Conservation (phyloP, 2,113 vertebrate genomes). For the Psophia crepitans region DNA sequence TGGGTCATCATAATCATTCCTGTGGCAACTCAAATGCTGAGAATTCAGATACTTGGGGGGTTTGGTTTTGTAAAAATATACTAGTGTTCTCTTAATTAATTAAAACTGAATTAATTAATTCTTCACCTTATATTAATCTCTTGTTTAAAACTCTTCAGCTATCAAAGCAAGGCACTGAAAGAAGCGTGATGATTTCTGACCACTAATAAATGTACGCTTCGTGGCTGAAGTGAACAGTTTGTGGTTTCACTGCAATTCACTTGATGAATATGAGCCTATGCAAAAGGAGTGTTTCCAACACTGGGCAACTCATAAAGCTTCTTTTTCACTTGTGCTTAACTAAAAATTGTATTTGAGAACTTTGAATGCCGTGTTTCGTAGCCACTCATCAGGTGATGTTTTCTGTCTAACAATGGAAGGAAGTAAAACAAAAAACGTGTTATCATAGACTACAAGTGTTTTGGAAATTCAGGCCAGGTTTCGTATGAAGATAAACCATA, state of each 20-base stretch:
- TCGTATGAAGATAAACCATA: slow-evolving; percentile 19
- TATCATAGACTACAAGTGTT: slow-evolving; percentile 18
- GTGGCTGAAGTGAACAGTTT: neutral
- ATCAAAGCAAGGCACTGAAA: neutral
- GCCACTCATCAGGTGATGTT: neutral
- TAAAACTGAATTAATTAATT: neutral
- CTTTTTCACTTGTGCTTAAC: neutral
- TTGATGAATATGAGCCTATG: neutral
- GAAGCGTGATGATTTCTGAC: neutral
- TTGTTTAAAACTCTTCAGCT: neutral
- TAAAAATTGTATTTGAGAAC: neutral
- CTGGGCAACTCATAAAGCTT: neutral
- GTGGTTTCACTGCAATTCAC: neutral
- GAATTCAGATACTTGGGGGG: neutral
- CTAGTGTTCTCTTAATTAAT: neutral
- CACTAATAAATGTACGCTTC: neutral
- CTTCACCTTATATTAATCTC: neutral
- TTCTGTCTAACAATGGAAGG: slow-evolving; percentile 54
- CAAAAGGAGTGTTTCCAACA: neutral
- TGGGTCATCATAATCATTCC: neutral
- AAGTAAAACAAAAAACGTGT: slow-evolving; percentile 17
- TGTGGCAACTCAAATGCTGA: neutral
- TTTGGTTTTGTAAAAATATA: neutral
- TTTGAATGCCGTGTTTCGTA: neutral
- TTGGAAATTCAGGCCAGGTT: slow-evolving; percentile 26